These are phyloP conservation scores for Andrena praecox DNA, from an alignment of 2,888 invertebrate species.

Conservation along the genomic window DNA sequence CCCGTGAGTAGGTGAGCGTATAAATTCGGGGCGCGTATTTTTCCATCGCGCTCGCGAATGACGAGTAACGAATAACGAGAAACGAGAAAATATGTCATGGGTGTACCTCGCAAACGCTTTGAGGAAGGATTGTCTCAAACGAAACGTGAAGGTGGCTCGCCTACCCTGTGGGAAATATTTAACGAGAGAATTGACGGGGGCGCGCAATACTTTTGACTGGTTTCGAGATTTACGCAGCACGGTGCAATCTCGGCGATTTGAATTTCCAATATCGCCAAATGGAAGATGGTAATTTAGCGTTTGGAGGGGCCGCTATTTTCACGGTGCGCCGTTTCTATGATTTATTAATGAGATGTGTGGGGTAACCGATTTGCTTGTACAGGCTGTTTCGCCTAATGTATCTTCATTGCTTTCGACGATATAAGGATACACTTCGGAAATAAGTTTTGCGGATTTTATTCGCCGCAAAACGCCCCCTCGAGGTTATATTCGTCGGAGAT, in stretches of 20 bases:
- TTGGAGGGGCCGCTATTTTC: constrained; percentile 17
- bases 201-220: constrained; percentile 38
- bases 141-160: background rate
- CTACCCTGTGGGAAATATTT: constrained; percentile 32
- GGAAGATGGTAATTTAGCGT: constrained; percentile 48
- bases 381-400: background rate
- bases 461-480: too few relatives aligned
- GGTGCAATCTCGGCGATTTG: constrained; percentile 44
- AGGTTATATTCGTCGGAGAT: background rate
- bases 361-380: background rate
- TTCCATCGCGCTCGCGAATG: constrained; percentile 27
- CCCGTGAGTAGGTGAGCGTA: constrained; percentile 68
- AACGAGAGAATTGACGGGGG: constrained; percentile 41
- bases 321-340: constrained; percentile 36
- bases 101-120: background rate
- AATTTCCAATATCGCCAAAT: constrained; percentile 53
- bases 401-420: background rate
- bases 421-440: background rate
- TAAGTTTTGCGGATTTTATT: background rate
- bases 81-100: background rate
- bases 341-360: constrained; percentile 43
- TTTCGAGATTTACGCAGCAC: constrained; percentile 34
- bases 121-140: background rate
- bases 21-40: constrained; percentile 69
- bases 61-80: constrained; percentile 22